Evolutionary conservation across 92 coral and sea anemone genomes (phyloP).

Genomic region (Porites rus): DNA sequence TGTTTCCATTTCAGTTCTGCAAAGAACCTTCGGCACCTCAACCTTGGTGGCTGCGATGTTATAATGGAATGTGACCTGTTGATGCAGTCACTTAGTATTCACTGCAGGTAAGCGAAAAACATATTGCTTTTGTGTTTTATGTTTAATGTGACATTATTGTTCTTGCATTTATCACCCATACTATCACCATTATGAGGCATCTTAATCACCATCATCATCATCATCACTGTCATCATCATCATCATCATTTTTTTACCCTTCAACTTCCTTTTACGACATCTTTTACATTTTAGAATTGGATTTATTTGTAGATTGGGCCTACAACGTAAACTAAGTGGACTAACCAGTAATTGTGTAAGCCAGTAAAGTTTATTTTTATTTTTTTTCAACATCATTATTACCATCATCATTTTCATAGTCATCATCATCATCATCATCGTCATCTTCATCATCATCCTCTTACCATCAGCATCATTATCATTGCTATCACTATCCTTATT

Average conservation of each 20-base stretch:
- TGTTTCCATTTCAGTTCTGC: constrained; percentile 55
- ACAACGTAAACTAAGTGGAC: no score
- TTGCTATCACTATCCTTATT: no score
- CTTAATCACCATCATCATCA: not conserved
- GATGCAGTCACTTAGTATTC: constrained; percentile 24
- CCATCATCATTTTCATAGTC: not conserved
- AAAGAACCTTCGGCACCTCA: constrained; percentile 76
- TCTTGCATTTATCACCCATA: not conserved
- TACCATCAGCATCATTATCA: no score
- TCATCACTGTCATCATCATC: not conserved
- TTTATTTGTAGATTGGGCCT: no score
- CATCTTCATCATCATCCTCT: not conserved
- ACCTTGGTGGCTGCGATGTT: constrained; percentile 82
- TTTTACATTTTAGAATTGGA: no score
- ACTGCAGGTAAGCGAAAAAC: constrained; percentile 65
- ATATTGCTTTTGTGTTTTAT: not conserved
- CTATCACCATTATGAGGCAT: not conserved
- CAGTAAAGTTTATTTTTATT: no score
- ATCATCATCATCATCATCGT: not conserved
- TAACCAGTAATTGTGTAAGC: no score
- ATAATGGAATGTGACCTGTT: constrained; percentile 48
- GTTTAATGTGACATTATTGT: not conserved
- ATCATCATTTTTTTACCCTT: no score
- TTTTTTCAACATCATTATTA: not conserved
- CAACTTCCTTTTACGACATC: no score